These are phyloP conservation scores for Stenopsyche tienmushanensis DNA, from an alignment of 1,140 invertebrate species.

Conservation along the genomic window DNA sequence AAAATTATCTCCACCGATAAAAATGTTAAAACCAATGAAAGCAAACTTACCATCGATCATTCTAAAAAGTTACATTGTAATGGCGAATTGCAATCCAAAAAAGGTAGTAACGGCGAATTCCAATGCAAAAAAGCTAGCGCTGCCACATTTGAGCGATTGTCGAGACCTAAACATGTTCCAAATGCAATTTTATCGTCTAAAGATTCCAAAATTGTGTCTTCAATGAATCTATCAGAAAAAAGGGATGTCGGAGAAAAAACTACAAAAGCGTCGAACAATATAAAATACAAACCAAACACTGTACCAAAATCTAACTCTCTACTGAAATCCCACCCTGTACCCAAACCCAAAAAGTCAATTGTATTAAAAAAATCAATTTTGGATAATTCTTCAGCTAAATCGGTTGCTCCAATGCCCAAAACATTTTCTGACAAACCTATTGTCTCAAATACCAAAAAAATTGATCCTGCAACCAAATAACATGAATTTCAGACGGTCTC, in stretches of 20 bases:
- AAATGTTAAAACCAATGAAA: no score
- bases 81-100: no score
- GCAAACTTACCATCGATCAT: no score
- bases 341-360: no score
- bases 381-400: neutral
- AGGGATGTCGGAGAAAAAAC: neutral
- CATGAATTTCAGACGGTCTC: constrained; percentile 43
- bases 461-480: neutral
- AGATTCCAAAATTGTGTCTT: neutral
- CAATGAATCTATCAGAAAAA: neutral
- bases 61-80: no score
- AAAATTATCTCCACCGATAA: no score
- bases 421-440: neutral
- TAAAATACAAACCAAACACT: constrained; percentile 7
- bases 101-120: no score
- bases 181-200: neutral
- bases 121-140: no score
- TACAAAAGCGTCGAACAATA: constrained; percentile 2
- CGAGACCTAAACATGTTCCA: no score
- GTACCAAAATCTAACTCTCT: constrained; percentile 1
- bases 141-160: no score
- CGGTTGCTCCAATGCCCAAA: neutral
- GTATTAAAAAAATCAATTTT: neutral
- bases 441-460: neutral
- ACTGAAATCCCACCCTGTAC: no score